Base-by-base conservation (phyloP, 2,888 invertebrate species). In the Nymphalis polychloros region DNA sequence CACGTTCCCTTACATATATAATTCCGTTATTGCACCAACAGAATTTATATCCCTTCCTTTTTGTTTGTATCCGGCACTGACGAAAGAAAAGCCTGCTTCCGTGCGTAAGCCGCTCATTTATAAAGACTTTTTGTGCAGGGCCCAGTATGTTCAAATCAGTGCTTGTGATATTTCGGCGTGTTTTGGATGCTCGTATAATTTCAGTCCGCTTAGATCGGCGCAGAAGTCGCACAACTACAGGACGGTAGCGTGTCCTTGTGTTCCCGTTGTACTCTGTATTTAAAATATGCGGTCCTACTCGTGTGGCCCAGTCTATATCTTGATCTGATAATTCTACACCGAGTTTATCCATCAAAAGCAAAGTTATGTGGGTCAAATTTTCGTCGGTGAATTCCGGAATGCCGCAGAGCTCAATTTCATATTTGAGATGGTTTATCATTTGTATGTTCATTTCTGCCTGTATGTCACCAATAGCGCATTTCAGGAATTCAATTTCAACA, bases 391-490 rank as follows among this genome's bases (percentile, higher is more conserved):
- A 19, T 64, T 68, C 68, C 8, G 63, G 59, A 5, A 68, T 48
- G 5, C 68, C 68, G 27, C 57, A 46, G n/a, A 64, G 6, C 31
- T 68, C 68, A 8, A 68, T 50, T 31, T 68, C 68, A 19, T 68
- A 63, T 27, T 46, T 50, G 8, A 68, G 52, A 16, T 59, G 13
- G 31, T 50, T 50, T 52, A 60, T 59, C 2, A 53, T 47, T 5
- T 68, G 68, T 10, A n/a, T 16, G 17, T 63, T 59, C 13, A 68
- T 31, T 48, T 60, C 52, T 5, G 16, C 10, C 20, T 68, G 59
- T 3, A 68, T 31, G 17, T 63, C 48, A 8, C 16, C 8, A 10
- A 63, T 27, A 2, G 27, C 59, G n/a, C 20, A 3, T 27, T 60
- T 59, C 1, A 68, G 41, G 13, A 20, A 16, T 13, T 63, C 59